Percentiles rank a stretch among this genome's conserved stretches.
Evolutionary conservation across 2,797 vertebrate genomes (phyloP).

Genomic region (Enteromius paludinosus): DNA sequence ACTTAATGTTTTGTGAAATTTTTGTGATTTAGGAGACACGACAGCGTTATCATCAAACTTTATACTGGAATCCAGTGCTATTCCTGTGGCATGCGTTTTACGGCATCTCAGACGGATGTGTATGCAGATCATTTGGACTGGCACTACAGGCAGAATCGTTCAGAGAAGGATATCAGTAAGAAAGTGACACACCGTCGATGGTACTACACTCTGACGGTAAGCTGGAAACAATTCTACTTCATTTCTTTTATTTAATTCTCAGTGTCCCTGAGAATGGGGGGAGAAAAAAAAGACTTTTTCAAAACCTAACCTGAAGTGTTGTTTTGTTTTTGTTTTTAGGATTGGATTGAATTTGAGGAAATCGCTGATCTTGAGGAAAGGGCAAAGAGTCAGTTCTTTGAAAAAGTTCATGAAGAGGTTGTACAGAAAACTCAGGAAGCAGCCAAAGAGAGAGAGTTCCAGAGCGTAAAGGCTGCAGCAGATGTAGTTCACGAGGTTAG

Average conservation of each 20-base stretch:
- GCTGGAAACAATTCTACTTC: conserved; percentile 49
- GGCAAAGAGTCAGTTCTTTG: conserved; percentile 97
- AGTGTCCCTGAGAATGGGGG: not conserved
- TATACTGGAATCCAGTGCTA: conserved; percentile 99
- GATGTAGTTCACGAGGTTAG: conserved; percentile 93
- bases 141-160: conserved; percentile 98
- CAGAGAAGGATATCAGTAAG: conserved; percentile 93
- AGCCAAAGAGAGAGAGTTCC: conserved; percentile 94
- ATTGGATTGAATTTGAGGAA: conserved; percentile 99
- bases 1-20: not conserved
- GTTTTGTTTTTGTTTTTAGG: conserved; percentile 74
- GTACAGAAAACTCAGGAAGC: conserved; percentile 96
- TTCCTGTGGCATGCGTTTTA: conserved; percentile 98
- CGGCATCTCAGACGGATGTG: conserved; percentile 92
- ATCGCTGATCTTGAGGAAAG: conserved; percentile 97
- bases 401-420: conserved; percentile 96
- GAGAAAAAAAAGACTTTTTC: not conserved
- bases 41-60: conserved; percentile 89
- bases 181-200: conserved; percentile 96
- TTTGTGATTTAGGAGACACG: conserved; percentile 82
- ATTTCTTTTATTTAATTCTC: not conserved
- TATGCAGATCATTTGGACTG: conserved; percentile 98
- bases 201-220: conserved; percentile 96
- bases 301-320: not conserved
- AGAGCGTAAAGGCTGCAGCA: conserved; percentile 91